Evolutionary conservation across 1,140 invertebrate genomes (phyloP).

Genomic region (Leptinotarsa texana): DNA sequence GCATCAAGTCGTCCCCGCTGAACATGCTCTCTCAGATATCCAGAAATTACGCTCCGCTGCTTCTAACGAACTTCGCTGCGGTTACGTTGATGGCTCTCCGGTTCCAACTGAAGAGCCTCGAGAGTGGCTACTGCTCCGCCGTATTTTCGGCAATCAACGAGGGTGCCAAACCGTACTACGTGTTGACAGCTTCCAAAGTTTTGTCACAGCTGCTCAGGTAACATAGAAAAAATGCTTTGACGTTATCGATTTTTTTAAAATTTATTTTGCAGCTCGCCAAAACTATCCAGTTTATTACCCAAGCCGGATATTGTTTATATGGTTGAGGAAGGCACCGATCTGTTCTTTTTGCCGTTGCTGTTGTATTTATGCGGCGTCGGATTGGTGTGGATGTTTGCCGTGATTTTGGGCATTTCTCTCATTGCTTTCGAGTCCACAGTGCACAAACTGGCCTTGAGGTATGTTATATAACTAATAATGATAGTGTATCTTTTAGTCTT

Average conservation of each 20-base stretch:
- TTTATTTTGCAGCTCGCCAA: slow-evolving; percentile 13
- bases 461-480: slow-evolving; percentile 36
- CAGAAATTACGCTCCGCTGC: slow-evolving; percentile 53
- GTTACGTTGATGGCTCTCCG: slow-evolving; percentile 55
- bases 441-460: slow-evolving; percentile 63
- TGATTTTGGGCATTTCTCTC: slow-evolving; percentile 57
- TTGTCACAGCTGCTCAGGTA: slow-evolving; percentile 47
- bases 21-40: slow-evolving; percentile 53
- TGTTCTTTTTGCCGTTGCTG: slow-evolving; percentile 53
- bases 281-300: slow-evolving; percentile 39
- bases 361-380: slow-evolving; percentile 58
- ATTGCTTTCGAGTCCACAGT: slow-evolving; percentile 63
- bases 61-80: slow-evolving; percentile 55
- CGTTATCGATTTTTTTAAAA: background rate
- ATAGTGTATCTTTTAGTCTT: no score
- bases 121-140: slow-evolving; percentile 43
- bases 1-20: slow-evolving; percentile 48
- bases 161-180: slow-evolving; percentile 56
- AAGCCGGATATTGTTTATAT: slow-evolving; percentile 46
- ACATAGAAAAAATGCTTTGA: slow-evolving; percentile 20
- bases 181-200: slow-evolving; percentile 52
- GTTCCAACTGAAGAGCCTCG: slow-evolving; percentile 50
- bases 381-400: slow-evolving; percentile 57
- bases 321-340: slow-evolving; percentile 48
- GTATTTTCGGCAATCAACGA: slow-evolving; percentile 55